A percentile compares a stretch with the other conserved stretches of the same genome.
phyloP scores from a whole-genome alignment of 2,888 invertebrate species.

The Oligia strigilis region DNA sequence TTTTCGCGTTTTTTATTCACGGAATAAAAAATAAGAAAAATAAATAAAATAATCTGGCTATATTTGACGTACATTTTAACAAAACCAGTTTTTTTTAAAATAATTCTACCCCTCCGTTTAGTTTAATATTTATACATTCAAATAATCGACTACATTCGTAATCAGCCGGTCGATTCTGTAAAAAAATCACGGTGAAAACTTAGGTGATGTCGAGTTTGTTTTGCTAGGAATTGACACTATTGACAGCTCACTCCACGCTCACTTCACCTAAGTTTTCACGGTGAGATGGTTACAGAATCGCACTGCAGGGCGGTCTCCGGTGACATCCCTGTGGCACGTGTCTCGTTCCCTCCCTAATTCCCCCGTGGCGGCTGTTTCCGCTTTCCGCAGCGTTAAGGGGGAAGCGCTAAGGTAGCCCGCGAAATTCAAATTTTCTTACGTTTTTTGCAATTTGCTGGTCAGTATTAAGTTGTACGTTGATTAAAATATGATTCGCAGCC shows the following conservation, averaged over 20 bases:
- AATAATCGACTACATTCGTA: neutral
- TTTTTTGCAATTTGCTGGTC: too few species aligned
- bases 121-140: neutral
- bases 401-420: too few species aligned
- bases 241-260: too few species aligned
- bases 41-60: neutral
- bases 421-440: too few species aligned
- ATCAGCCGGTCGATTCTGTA: neutral
- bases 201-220: too few species aligned
- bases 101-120: neutral
- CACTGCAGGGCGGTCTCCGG: neutral
- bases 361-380: neutral
- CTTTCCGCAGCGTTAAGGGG: neutral
- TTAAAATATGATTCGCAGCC: too few species aligned
- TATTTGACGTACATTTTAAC: neutral
- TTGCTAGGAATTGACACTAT: too few species aligned
- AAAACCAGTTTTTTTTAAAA: neutral
- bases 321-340: neutral
- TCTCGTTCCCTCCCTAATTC: neutral
- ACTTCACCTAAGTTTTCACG: too few species aligned
- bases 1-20: neutral
- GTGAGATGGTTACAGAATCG: too few species aligned
- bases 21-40: neutral
- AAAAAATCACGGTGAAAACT: too few species aligned
- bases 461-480: too few species aligned